A percentile compares a stretch with the other conserved stretches of the same genome.
Conservation (phyloP, 2,797 vertebrate genomes). For the Orientallactaga sibirica region DNA sequence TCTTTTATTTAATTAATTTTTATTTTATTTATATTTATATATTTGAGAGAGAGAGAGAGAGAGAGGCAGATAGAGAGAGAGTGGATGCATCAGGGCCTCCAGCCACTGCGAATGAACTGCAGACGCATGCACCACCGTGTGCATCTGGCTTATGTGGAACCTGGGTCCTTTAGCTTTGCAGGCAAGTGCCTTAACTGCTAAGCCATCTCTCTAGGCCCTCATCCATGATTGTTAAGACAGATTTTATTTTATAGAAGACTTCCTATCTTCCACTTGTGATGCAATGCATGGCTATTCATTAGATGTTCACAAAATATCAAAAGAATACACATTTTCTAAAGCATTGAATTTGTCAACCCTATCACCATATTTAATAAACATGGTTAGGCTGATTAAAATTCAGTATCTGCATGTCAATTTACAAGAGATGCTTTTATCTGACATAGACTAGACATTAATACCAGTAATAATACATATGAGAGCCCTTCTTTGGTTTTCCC, state of each 20-base stretch:
- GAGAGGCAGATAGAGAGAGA: too few relatives aligned
- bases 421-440: background rate
- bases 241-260: conserved; percentile 5
- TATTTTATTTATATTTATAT: background rate
- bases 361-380: background rate
- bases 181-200: too few relatives aligned
- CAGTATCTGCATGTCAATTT: background rate
- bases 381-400: conserved; percentile 3
- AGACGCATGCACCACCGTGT: too few relatives aligned
- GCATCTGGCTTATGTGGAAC: too few relatives aligned
- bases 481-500: background rate
- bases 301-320: background rate
- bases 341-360: background rate
- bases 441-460: background rate
- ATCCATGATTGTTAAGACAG: background rate
- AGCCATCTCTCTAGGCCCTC: background rate
- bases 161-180: too few relatives aligned
- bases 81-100: too few relatives aligned
- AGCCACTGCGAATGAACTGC: too few relatives aligned
- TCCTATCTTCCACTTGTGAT: background rate
- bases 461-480: background rate
- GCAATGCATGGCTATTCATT: background rate
- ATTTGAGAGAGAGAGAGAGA: too few relatives aligned
- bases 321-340: background rate
- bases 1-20: too few relatives aligned